Evolutionary conservation across 2,797 vertebrate genomes (phyloP).

Genomic region (Phataginus tetradactyla): DNA sequence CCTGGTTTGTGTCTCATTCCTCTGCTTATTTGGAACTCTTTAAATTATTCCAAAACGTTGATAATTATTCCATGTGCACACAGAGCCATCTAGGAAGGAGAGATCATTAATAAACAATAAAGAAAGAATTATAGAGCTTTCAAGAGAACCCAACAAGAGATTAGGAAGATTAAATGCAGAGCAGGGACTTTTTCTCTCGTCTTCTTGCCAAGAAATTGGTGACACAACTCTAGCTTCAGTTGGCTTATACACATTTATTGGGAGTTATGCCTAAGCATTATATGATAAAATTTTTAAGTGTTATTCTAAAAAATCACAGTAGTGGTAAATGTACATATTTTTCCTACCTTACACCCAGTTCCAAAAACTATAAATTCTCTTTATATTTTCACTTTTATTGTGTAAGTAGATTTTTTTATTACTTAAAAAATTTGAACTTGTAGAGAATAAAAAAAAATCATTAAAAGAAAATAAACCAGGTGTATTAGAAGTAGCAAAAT

Average conservation of each 20-base stretch:
- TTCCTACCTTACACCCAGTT: background rate
- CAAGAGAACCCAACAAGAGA: background rate
- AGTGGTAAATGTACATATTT: background rate
- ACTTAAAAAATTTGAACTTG: background rate
- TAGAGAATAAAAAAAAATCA: background rate
- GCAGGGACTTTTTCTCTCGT: background rate
- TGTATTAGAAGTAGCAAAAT: background rate
- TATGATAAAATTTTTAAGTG: background rate
- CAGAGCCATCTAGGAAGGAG: background rate
- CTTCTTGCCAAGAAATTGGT: background rate
- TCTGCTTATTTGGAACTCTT: background rate
- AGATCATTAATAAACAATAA: background rate
- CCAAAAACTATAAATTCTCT: background rate
- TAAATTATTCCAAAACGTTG: background rate
- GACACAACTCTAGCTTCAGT: background rate
- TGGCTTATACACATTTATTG: background rate
- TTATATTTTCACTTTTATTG: background rate
- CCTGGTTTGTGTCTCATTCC: background rate
- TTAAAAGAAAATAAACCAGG: background rate
- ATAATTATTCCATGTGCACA: background rate
- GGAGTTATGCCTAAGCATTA: background rate
- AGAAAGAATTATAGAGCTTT: background rate
- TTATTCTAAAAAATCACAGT: background rate
- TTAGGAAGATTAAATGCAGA: background rate
- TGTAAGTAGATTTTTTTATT: background rate